Evolutionary conservation across 1,140 invertebrate genomes (phyloP).

Genomic region (Adoxophyes honmai): DNA sequence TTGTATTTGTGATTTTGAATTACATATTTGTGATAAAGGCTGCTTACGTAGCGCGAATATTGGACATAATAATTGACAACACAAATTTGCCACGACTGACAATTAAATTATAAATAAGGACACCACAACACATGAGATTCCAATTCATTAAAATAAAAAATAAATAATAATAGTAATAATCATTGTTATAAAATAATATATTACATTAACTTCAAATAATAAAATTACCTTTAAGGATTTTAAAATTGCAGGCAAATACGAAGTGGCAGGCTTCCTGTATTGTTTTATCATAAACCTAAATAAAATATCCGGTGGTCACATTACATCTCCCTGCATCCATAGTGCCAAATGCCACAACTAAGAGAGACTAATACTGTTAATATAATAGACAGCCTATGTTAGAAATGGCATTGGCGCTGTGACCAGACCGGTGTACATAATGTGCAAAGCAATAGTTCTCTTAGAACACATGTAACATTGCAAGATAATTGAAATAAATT

Average conservation of each 20-base stretch:
- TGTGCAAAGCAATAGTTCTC: background rate
- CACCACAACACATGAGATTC: conserved; percentile 14
- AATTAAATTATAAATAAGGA: conserved; percentile 7
- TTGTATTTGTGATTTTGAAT: conserved; percentile 60
- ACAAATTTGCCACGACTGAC: background rate
- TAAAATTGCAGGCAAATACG: background rate
- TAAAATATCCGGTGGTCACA: too few relatives aligned
- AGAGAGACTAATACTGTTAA: too few relatives aligned
- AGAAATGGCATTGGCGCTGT: too few relatives aligned
- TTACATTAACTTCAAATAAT: background rate
- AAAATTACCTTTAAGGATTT: conserved; percentile 1
- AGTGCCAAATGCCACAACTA: too few relatives aligned
- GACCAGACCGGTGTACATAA: too few relatives aligned
- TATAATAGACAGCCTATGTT: too few relatives aligned
- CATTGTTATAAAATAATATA: background rate
- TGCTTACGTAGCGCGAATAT: conserved; percentile 21
- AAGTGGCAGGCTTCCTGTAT: conserved; percentile 1
- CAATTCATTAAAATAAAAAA: conserved; percentile 10
- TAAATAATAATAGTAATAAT: background rate
- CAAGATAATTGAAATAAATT: background rate
- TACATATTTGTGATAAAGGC: conserved; percentile 47
- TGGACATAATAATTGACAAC: conserved; percentile 27
- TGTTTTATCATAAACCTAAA: background rate
- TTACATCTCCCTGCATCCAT: too few relatives aligned
- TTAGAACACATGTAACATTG: background rate